phyloP scores from a whole-genome alignment of 2,113 vertebrate species.

The Brevimyrus niger region DNA sequence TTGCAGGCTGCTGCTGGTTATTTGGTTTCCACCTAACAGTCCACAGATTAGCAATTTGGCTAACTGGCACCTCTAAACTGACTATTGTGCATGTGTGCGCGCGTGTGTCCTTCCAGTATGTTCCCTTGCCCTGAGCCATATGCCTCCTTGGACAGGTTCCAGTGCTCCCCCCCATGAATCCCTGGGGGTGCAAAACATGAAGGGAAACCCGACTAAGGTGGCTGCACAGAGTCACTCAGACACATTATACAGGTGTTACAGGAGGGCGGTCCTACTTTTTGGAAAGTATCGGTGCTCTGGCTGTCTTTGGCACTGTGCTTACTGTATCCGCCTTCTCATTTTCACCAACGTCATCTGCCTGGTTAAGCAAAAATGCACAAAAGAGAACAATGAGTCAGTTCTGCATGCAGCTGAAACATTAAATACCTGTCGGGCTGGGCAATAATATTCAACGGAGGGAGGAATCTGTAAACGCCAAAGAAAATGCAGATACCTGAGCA shows the following conservation, averaged over 20 bases:
- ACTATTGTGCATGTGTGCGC: background rate
- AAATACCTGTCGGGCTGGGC: background rate
- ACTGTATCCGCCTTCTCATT: constrained; percentile 40
- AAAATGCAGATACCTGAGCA: constrained; percentile 43
- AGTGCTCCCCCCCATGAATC: background rate
- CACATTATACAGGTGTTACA: background rate
- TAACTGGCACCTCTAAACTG: background rate
- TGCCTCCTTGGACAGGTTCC: background rate
- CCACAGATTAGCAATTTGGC: background rate
- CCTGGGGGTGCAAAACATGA: background rate
- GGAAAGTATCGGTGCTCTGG: constrained; percentile 74
- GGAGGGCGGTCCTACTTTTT: constrained; percentile 62
- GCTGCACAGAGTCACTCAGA: background rate
- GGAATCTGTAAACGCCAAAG: background rate
- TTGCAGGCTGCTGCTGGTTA: background rate
- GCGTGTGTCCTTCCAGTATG: background rate
- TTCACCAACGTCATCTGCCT: constrained; percentile 2
- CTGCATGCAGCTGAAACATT: background rate
- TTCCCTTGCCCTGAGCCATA: background rate
- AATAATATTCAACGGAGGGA: background rate
- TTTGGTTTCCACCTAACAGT: background rate
- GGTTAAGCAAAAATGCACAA: background rate
- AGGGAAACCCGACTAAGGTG: background rate
- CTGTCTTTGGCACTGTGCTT: constrained; percentile 67
- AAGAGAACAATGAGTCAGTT: background rate